phyloP scores from a whole-genome alignment of 2,797 vertebrate genomes.

The Potorous gilbertii region DNA sequence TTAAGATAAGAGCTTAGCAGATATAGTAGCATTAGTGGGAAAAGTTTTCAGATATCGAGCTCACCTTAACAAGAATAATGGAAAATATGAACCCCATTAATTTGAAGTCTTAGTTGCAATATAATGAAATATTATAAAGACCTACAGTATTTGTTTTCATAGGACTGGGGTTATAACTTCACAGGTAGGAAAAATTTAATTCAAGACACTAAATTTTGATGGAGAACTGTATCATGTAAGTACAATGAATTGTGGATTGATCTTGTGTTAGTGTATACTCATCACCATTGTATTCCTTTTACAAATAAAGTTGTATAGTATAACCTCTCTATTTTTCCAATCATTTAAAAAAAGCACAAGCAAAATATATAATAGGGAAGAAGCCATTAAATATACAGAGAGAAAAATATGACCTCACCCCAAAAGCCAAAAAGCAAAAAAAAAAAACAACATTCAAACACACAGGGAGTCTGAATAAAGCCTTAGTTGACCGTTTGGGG shows the following conservation, averaged over 20 bases:
- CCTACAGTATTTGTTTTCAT: constrained; percentile 35
- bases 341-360: constrained; percentile 59
- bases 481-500: constrained; percentile 57
- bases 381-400: constrained; percentile 64
- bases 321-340: constrained; percentile 56
- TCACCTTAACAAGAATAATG: constrained; percentile 32
- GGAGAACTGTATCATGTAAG: constrained; percentile 20
- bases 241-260: constrained; percentile 33
- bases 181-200: constrained; percentile 46
- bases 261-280: constrained; percentile 2
- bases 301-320: constrained; percentile 56
- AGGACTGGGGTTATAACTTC: constrained; percentile 43
- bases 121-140: constrained; percentile 55
- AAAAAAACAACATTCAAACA: too few species aligned
- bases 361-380: constrained; percentile 50
- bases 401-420: constrained; percentile 68
- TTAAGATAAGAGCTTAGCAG: constrained; percentile 38
- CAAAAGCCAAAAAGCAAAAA: constrained; percentile 26
- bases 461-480: constrained; percentile 66
- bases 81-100: constrained; percentile 47
- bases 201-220: constrained; percentile 51
- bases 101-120: constrained; percentile 55
- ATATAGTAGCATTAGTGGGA: constrained; percentile 27
- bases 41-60: background rate
- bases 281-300: constrained; percentile 55